Evolutionary conservation across 1,140 invertebrate genomes (phyloP).

Genomic region (Caenorhabditis brenneri): DNA sequence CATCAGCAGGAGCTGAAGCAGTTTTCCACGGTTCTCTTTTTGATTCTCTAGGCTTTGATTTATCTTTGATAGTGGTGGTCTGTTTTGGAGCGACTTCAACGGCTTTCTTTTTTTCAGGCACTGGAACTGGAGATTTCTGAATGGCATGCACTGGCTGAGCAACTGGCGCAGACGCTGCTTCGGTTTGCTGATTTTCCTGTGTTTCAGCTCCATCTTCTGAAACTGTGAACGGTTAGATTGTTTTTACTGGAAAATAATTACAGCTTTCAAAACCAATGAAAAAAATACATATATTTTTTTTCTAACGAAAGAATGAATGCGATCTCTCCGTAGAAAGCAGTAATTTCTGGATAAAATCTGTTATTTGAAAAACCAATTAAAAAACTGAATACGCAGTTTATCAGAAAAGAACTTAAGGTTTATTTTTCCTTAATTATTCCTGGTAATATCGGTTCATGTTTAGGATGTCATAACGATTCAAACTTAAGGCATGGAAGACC

Average conservation of each 20-base stretch:
- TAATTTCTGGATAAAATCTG: no score
- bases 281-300: no score
- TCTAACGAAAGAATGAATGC: no score
- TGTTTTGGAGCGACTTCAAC: neutral
- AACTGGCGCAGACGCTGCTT: neutral
- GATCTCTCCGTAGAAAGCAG: no score
- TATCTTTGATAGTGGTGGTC: neutral
- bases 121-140: neutral
- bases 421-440: no score
- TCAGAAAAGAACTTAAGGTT: no score
- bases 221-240: neutral
- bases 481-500: no score
- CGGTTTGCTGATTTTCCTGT: neutral
- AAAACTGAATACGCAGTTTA: no score
- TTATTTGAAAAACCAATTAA: no score
- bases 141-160: neutral
- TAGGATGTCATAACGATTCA: no score
- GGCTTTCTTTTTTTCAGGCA: constrained; percentile 1
- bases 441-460: no score
- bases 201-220: neutral
- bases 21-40: constrained; percentile 16
- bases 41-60: neutral
- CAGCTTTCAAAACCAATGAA: neutral
- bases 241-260: neutral
- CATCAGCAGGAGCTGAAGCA: neutral